Percentiles rank a stretch among this genome's conserved stretches.
Conservation (phyloP, 1,140 invertebrate species). For the Leptopilina boulardi region DNA sequence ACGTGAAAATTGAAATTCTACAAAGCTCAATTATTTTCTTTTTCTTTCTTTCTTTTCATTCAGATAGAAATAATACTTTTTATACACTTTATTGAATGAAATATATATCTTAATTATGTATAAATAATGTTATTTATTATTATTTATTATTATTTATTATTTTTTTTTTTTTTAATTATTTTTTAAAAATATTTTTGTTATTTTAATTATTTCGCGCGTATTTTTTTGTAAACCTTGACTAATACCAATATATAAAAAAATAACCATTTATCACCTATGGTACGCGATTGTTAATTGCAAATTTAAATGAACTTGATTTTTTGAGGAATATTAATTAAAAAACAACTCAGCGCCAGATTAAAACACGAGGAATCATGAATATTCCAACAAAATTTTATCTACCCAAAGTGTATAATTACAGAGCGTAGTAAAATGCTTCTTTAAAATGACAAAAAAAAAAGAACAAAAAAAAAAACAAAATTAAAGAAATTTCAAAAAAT, state of each 20-base stretch:
- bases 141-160: too few relatives aligned
- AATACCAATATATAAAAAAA: not conserved
- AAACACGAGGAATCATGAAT: conserved; percentile 10
- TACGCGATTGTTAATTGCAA: not conserved
- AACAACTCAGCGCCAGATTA: conserved; percentile 16
- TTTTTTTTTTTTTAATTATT: too few relatives aligned
- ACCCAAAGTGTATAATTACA: conserved; percentile 3
- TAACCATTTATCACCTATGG: not conserved
- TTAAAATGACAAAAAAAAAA: not conserved
- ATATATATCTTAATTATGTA: too few relatives aligned
- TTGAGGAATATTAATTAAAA: not conserved
- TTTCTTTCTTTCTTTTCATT: not conserved
- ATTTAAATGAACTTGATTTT: not conserved
- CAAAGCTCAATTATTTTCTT: not conserved
- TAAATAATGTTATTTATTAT: too few relatives aligned
- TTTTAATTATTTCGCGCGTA: too few relatives aligned
- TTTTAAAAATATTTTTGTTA: too few relatives aligned
- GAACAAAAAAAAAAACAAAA: not conserved
- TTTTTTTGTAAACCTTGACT: not conserved
- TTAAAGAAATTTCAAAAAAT: not conserved
- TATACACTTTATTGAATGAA: too few relatives aligned
- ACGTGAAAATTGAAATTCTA: not conserved
- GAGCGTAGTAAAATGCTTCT: not conserved
- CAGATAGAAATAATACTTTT: not conserved
- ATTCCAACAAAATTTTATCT: not conserved